Evolutionary conservation across 2,797 vertebrate genomes (phyloP).

Genomic region (Sylvia borin): DNA sequence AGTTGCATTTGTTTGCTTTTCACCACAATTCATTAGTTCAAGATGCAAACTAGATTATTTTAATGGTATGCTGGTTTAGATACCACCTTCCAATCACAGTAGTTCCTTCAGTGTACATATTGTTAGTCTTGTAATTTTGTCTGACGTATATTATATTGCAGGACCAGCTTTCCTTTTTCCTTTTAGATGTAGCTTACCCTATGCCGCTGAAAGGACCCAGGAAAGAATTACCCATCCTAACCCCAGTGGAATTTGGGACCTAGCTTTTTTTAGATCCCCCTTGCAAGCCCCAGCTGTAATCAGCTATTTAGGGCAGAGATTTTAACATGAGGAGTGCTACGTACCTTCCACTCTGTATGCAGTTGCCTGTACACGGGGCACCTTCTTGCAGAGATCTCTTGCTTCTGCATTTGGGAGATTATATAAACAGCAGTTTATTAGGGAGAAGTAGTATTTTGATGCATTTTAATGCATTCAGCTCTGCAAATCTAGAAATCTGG

Average conservation of each 20-base stretch:
- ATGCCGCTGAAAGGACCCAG: not conserved
- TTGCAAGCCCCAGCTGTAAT: not conserved
- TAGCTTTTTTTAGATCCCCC: not conserved
- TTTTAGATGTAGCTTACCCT: not conserved
- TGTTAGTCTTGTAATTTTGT: not conserved
- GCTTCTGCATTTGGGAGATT: not conserved
- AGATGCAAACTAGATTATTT: not conserved
- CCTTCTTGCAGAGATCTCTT: not conserved
- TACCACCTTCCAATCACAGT: not conserved
- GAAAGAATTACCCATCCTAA: not conserved
- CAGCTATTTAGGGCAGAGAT: not conserved
- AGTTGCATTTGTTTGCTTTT: not conserved
- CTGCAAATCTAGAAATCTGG: not conserved
- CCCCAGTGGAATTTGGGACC: not conserved
- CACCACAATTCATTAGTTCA: not conserved
- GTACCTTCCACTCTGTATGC: not conserved
- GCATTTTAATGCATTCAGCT: not conserved
- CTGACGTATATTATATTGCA: not conserved
- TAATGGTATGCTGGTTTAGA: not conserved
- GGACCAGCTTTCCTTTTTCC: not conserved
- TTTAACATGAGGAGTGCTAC: not conserved
- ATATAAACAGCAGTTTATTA: not conserved
- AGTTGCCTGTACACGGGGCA: not conserved
- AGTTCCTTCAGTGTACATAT: not conserved
- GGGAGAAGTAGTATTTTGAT: not conserved